Percentiles rank a stretch among this genome's conserved stretches.
Evolutionary conservation across 2,797 vertebrate genomes (phyloP).

Genomic region (Pygocentrus nattereri): DNA sequence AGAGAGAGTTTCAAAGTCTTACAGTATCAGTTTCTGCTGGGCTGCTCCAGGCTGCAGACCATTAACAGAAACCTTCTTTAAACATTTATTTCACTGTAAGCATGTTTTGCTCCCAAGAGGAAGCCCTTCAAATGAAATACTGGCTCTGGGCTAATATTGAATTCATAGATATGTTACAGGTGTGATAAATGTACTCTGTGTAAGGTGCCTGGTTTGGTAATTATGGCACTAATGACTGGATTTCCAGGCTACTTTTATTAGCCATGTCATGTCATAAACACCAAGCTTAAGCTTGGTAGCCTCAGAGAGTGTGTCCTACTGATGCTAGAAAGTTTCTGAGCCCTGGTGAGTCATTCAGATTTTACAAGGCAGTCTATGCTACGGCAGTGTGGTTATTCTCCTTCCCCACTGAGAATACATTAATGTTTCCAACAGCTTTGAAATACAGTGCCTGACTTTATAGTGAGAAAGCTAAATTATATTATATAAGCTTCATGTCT

Average conservation of each 20-base stretch:
- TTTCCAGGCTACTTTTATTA: background rate
- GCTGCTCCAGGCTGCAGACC: background rate
- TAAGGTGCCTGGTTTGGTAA: background rate
- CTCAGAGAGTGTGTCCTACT: background rate
- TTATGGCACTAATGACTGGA: background rate
- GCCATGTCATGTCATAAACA: background rate
- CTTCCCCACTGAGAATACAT: background rate
- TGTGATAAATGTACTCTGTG: background rate
- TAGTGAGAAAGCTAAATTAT: background rate
- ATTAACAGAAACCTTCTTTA: conserved; percentile 16
- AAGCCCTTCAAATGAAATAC: background rate
- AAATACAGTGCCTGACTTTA: background rate
- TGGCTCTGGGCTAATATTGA: background rate
- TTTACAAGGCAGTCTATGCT: background rate
- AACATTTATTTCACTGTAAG: background rate
- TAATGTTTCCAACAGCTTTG: background rate
- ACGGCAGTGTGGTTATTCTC: background rate
- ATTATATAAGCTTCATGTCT: background rate
- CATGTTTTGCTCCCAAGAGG: background rate
- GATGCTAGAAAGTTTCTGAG: background rate
- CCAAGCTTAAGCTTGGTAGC: background rate
- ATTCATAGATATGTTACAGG: background rate
- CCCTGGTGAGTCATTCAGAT: background rate
- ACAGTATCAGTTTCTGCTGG: conserved; percentile 4
- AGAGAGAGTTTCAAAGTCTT: background rate